Percentiles rank a stretch among this genome's conserved stretches.
phyloP scores from a whole-genome alignment of 1,140 invertebrate species.

The Anastatus disparis region DNA sequence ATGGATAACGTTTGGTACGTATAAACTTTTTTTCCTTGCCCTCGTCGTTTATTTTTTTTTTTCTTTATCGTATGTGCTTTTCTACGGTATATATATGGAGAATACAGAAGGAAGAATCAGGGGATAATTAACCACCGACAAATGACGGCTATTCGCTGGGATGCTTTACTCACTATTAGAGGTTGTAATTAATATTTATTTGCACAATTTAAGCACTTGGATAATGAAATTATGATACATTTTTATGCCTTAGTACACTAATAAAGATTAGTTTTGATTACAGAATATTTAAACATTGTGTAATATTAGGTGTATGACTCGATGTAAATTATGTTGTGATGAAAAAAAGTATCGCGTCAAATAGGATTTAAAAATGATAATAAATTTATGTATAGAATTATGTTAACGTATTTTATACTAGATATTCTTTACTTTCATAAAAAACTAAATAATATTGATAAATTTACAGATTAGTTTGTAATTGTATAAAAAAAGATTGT shows the following conservation, averaged over 20 bases:
- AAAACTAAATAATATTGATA: no score
- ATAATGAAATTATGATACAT: neutral
- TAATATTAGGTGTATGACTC: no score
- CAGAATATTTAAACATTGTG: no score
- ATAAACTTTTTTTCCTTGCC: slow-evolving; percentile 6
- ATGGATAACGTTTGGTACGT: slow-evolving; percentile 31
- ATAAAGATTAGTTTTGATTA: slow-evolving; percentile 15
- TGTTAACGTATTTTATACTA: no score
- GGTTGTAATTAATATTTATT: slow-evolving; percentile 26
- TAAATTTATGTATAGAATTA: no score
- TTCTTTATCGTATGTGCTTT: neutral
- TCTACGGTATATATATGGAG: neutral
- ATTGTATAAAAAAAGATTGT: no score
- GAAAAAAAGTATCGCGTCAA: no score
- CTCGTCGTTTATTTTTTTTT: neutral
- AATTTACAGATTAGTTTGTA: no score
- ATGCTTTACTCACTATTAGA: slow-evolving; percentile 7
- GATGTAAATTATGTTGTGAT: no score
- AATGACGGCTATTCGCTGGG: slow-evolving; percentile 1
- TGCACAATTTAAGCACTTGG: neutral
- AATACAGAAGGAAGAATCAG: no score
- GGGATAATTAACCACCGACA: slow-evolving; percentile 18
- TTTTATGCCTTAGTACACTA: neutral
- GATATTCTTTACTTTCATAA: no score
- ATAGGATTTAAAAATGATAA: no score